These are phyloP conservation scores for Dicrurus megarhynchus DNA, from an alignment of 2,113 vertebrate genomes.

Conservation along the genomic window DNA sequence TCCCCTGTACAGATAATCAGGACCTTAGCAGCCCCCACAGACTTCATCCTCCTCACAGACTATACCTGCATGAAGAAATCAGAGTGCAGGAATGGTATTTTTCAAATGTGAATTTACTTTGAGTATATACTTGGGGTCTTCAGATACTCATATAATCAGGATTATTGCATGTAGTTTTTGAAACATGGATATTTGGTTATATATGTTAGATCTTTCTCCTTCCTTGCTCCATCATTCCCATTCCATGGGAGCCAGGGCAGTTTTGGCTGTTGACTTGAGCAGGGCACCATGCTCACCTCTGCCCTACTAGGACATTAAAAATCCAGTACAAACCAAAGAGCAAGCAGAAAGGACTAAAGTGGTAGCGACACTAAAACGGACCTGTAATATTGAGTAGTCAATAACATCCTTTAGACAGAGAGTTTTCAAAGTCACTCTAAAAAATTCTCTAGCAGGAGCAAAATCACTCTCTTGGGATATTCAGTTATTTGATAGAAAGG, in stretches of 20 bases:
- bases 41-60: neutral
- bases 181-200: neutral
- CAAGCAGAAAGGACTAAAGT: neutral
- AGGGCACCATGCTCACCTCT: neutral
- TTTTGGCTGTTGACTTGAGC: neutral
- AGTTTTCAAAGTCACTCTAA: neutral
- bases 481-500: neutral
- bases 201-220: neutral
- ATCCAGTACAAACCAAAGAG: neutral
- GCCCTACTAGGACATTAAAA: neutral
- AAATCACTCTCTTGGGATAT: constrained; percentile 11
- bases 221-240: neutral
- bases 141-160: neutral
- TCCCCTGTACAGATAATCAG: neutral
- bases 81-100: neutral
- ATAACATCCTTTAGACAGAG: neutral
- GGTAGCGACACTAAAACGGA: neutral
- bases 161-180: neutral
- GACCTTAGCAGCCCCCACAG: neutral
- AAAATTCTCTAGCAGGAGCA: neutral
- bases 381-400: neutral
- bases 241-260: neutral
- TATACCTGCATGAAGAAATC: neutral
- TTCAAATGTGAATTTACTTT: neutral
- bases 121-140: neutral